These are phyloP conservation scores for Gobiocypris rarus DNA, from an alignment of 2,113 vertebrate species.

Conservation along the genomic window DNA sequence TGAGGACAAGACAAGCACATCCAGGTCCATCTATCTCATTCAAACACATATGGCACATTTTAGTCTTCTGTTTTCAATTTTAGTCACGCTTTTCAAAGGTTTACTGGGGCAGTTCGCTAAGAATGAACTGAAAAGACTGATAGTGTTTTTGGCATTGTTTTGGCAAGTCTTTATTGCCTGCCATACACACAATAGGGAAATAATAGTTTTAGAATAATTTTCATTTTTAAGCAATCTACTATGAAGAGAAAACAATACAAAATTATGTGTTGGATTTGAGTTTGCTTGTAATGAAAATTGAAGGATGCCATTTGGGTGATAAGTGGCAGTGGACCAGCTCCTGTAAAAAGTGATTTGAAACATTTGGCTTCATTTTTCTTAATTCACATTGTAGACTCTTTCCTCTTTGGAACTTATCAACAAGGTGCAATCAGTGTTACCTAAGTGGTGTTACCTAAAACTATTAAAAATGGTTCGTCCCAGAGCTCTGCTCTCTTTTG, in stretches of 20 bases:
- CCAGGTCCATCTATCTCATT: conserved; percentile 10
- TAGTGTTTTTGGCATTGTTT: not conserved
- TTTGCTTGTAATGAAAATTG: not conserved
- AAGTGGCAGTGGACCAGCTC: not conserved
- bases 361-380: not conserved
- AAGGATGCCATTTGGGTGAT: not conserved
- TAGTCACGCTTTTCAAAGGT: not conserved
- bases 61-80: not conserved
- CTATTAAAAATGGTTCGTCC: too few species aligned
- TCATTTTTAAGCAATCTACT: not conserved
- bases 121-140: not conserved
- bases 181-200: not conserved
- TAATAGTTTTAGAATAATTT: not conserved
- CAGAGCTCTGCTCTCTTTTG: not conserved
- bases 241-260: not conserved
- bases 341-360: not conserved
- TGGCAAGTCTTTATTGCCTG: not conserved
- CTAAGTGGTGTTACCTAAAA: too few species aligned
- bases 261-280: not conserved
- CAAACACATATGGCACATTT: conserved; percentile 12
- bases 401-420: too few species aligned
- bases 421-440: too few species aligned
- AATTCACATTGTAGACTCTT: too few species aligned
- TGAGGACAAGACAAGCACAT: conserved; percentile 34
- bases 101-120: not conserved